phyloP scores from a whole-genome alignment of 2,888 invertebrate genomes.

The Campopleginae sp. region DNA sequence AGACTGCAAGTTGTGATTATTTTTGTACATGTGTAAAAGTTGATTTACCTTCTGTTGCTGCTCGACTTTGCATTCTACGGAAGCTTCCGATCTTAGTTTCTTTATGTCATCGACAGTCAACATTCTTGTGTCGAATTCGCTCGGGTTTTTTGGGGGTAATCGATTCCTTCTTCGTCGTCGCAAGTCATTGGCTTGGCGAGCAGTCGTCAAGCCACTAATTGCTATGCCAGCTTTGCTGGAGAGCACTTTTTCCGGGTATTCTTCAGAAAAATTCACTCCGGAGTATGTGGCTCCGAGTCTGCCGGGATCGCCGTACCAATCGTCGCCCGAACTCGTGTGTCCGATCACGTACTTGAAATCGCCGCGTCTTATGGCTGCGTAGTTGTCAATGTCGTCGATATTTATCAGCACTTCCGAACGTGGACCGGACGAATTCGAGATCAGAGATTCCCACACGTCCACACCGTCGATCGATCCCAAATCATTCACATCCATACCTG shows the following conservation, averaged over 20 bases:
- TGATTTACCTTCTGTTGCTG: slow-evolving; percentile 70
- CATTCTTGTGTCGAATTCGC: slow-evolving; percentile 61
- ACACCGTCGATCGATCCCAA: slow-evolving; percentile 87
- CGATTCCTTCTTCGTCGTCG: slow-evolving; percentile 77
- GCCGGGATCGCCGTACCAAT: slow-evolving; percentile 85
- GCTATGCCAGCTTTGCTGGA: slow-evolving; percentile 84
- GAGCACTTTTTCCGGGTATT: slow-evolving; percentile 82
- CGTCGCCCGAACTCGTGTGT: slow-evolving; percentile 81
- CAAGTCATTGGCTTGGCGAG: slow-evolving; percentile 82
- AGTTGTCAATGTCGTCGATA: slow-evolving; percentile 86
- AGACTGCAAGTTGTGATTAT: background rate
- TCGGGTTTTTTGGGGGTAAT: slow-evolving; percentile 40
- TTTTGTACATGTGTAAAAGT: background rate
- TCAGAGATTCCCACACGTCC: slow-evolving; percentile 85
- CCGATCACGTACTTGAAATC: slow-evolving; percentile 88
- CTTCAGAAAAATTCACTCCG: slow-evolving; percentile 72
- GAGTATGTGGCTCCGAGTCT: slow-evolving; percentile 81
- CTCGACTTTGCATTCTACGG: slow-evolving; percentile 74
- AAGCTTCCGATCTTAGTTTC: slow-evolving; percentile 75
- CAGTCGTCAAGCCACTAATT: slow-evolving; percentile 84
- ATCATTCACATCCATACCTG: slow-evolving; percentile 82
- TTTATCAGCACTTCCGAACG: slow-evolving; percentile 87
- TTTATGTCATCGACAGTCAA: slow-evolving; percentile 72
- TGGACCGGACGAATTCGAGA: slow-evolving; percentile 83
- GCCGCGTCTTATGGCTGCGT: slow-evolving; percentile 86